Base-by-base conservation (phyloP, 2,113 vertebrate species). In the Salvelinus fontinalis region DNA sequence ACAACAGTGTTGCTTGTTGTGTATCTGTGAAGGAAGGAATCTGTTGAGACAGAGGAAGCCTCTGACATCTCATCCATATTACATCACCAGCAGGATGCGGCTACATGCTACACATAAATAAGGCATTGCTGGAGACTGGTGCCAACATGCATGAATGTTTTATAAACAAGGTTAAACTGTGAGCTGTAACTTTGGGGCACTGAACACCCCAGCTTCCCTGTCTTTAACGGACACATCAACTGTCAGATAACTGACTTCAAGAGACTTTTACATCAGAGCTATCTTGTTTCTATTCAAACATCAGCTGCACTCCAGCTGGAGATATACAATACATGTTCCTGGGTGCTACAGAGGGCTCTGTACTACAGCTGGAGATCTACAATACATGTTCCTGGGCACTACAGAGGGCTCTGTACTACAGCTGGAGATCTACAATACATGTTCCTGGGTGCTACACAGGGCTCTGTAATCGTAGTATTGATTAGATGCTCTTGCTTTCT, bases 31-130 rank as follows among this genome's bases (percentile, higher is more conserved):
- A 64, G 51, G 51, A 68, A 74, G 79, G 85, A 81, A 81, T 18
- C 49, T 66, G 76, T 78, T 90, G 84, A 88, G 86, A 88, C 81
- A 89, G 65, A 75, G 51, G 67, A 70, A 81, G 79, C 79, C 67
- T 81, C 75, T 89, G 88, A 90, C 68, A 34, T 87, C 82, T 91
- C 81, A 87, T 92, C 87, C 78, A 92, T 92, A 88, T 92, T 91
- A 91, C 77, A 92, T 76, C 16, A 59, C 70, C 39, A 82, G 71
- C 74, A 80, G 80, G 60, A 67, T 77, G 75, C 81, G 79, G 76
- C 84, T 89, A 85, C 81, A 87, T 80, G 83, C 79, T 65, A 70
- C 71, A 74, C 80, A 91, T 91, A 79, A 92, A 92, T 90, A 90
- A 91, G 85, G 76, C 57, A 90, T 88, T 75, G 70, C 73, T 67